Evolutionary conservation across 2,888 invertebrate species (phyloP).

Genomic region (Chloroclystis v-ata): DNA sequence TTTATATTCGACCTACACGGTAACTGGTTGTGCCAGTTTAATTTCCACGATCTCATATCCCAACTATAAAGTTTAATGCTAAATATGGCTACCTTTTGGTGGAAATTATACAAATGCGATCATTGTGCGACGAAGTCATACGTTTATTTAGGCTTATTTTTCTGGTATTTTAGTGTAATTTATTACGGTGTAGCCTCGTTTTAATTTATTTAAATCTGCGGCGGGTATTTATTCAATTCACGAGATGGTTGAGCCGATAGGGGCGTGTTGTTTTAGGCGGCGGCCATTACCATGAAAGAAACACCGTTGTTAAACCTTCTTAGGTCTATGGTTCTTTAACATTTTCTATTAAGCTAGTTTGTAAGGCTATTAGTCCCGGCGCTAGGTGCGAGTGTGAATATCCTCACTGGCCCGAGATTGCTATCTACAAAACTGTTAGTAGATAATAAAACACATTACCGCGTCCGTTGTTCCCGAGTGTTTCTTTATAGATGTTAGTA

Average conservation of each 20-base stretch:
- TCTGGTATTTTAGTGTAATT: background rate
- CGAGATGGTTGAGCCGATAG: background rate
- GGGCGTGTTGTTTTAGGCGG: slow-evolving; percentile 1
- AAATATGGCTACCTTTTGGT: no score
- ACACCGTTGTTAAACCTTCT: background rate
- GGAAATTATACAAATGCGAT: no score
- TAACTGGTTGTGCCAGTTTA: background rate
- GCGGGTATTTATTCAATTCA: background rate
- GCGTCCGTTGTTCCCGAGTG: slow-evolving; percentile 11
- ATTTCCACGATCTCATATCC: background rate
- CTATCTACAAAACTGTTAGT: slow-evolving; percentile 10
- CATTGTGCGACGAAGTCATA: background rate
- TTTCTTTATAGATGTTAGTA: background rate
- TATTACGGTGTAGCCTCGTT: background rate
- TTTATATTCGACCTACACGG: background rate
- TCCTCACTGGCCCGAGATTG: background rate
- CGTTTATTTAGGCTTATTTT: background rate
- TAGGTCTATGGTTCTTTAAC: background rate
- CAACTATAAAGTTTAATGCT: no score
- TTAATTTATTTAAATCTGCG: background rate
- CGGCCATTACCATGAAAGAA: background rate
- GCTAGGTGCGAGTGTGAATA: no score
- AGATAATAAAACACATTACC: slow-evolving; percentile 13
- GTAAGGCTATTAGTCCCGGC: no score
- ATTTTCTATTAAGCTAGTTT: background rate